These are phyloP conservation scores for Eurosta solidaginis DNA, from an alignment of 1,140 invertebrate genomes.

Conservation along the genomic window DNA sequence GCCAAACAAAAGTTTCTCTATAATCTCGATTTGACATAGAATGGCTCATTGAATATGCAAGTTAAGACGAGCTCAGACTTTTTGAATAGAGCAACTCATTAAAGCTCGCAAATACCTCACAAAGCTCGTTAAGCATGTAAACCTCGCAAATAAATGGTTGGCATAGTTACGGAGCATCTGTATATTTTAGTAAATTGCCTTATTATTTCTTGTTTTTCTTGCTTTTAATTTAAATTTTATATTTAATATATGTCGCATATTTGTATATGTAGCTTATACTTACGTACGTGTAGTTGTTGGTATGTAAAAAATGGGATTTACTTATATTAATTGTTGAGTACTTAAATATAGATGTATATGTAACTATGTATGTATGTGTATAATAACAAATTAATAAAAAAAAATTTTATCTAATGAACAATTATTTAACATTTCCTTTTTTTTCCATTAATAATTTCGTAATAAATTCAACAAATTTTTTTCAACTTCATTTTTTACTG, in stretches of 20 bases:
- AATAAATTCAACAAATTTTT: background rate
- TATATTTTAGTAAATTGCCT: too few relatives aligned
- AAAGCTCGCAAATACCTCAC: too few relatives aligned
- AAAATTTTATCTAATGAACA: background rate
- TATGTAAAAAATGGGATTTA: slow-evolving; percentile 2
- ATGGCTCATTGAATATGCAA: too few relatives aligned
- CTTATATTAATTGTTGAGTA: background rate
- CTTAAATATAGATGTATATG: too few relatives aligned
- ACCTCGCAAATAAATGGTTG: too few relatives aligned
- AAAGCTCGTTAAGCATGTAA: too few relatives aligned
- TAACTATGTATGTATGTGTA: too few relatives aligned
- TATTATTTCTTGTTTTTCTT: background rate
- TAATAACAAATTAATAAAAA: background rate
- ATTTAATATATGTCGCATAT: background rate
- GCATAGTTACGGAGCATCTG: too few relatives aligned
- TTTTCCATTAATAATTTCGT: background rate
- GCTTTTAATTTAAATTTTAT: background rate
- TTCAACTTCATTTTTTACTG: background rate
- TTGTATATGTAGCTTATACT: background rate
- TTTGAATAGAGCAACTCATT: too few relatives aligned
- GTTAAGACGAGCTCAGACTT: too few relatives aligned
- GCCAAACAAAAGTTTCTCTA: too few relatives aligned
- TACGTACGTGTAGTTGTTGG: background rate
- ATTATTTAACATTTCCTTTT: background rate
- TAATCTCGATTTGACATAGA: too few relatives aligned